A percentile compares a stretch with the other conserved stretches of the same genome.
These are phyloP conservation scores for Acrossocheilus wenchowensis DNA, from an alignment of 2,797 vertebrate species.

Conservation along the genomic window DNA sequence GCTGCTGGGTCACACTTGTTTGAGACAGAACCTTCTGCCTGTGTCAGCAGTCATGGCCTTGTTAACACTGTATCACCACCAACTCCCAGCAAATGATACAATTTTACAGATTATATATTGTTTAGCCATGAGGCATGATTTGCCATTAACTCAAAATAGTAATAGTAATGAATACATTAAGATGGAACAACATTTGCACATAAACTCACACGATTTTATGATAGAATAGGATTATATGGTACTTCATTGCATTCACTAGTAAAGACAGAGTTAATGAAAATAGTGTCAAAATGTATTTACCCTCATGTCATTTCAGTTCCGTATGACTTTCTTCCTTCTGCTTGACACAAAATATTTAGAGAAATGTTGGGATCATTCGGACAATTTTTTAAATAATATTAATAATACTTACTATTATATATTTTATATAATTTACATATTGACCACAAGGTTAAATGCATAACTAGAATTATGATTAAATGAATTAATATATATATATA, in stretches of 20 bases:
- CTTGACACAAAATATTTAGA: not conserved
- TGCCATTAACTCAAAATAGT: not conserved
- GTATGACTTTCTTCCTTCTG: not conserved
- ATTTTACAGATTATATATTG: not conserved
- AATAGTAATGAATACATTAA: not conserved
- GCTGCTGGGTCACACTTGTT: slow-evolving; percentile 5
- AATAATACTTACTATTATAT: not conserved
- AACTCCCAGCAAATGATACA: not conserved
- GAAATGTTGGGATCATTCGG: not conserved
- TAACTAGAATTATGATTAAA: not conserved
- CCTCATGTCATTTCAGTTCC: not conserved
- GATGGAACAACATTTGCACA: not conserved
- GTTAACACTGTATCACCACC: not conserved
- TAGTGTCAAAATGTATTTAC: too few species aligned
- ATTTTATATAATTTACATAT: not conserved
- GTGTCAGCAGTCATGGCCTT: not conserved
- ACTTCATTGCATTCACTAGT: not conserved
- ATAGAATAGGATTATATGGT: not conserved
- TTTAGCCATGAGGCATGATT: not conserved
- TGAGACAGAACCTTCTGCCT: not conserved
- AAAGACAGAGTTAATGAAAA: not conserved
- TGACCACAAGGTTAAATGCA: not conserved
- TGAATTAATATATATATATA: not conserved
- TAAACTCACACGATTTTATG: not conserved
- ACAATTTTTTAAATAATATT: not conserved